Conservation (phyloP, 2,113 vertebrate genomes). For the Sisor rabdophorus region DNA sequence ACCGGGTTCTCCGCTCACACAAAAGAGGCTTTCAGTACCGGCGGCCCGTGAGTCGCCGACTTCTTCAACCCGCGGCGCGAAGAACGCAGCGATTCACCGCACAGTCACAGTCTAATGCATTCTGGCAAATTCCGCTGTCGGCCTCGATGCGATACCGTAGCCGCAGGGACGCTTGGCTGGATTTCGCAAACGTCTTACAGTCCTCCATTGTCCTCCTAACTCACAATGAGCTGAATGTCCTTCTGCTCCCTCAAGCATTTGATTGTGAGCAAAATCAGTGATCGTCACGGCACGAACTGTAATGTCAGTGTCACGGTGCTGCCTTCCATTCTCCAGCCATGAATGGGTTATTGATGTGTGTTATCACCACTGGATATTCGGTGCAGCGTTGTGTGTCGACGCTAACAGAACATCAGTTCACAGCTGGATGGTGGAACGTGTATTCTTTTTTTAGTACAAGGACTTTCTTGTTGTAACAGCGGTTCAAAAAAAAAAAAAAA, state of each 20-base stretch:
- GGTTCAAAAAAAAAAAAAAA: no score
- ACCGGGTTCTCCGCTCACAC: constrained; percentile 48
- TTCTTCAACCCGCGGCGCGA: constrained; percentile 49
- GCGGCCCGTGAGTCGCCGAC: constrained; percentile 48
- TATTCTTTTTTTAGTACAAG: background rate
- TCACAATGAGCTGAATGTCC: constrained; percentile 43
- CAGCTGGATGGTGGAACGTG: background rate
- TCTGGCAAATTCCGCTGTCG: constrained; percentile 46
- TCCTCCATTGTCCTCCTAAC: constrained; percentile 13
- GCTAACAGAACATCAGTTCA: background rate
- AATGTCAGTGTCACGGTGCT: background rate
- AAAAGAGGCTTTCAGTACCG: constrained; percentile 58
- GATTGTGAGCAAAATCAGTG: background rate
- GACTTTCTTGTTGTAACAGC: background rate
- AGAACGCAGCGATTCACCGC: constrained; percentile 51
- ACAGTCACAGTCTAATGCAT: constrained; percentile 51
- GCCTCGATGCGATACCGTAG: constrained; percentile 46
- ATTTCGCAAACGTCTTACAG: constrained; percentile 40
- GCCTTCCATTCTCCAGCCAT: background rate
- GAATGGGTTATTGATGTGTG: background rate
- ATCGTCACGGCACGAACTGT: background rate
- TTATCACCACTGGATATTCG: background rate
- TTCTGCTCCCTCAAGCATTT: background rate
- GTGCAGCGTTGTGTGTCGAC: no score
- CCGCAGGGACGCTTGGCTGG: constrained; percentile 30